phyloP scores from a whole-genome alignment of 2,888 invertebrate species.

The Drosophila atripex region DNA sequence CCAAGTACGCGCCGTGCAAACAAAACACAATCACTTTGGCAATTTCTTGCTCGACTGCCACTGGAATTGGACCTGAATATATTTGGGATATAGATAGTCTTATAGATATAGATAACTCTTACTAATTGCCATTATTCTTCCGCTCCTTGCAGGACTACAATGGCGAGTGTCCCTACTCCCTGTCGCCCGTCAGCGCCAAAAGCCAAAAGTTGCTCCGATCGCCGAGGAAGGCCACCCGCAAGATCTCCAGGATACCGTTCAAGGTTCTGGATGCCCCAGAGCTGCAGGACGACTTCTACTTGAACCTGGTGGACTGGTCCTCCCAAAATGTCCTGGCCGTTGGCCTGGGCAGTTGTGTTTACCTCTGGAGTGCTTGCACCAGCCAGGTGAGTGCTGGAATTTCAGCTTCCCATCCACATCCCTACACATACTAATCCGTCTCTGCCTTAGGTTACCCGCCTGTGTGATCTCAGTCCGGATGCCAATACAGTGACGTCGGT shows the following conservation, averaged over 20 bases:
- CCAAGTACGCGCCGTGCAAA: constrained; percentile 73
- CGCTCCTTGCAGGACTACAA: constrained; percentile 87
- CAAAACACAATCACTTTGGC: constrained; percentile 55
- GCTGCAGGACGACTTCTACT: constrained; percentile 97
- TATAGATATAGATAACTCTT: not conserved
- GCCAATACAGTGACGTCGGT: constrained; percentile 98
- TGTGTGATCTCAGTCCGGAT: constrained; percentile 97
- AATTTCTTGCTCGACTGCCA: constrained; percentile 60
- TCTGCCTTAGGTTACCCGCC: constrained; percentile 90
- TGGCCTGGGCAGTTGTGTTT: constrained; percentile 98
- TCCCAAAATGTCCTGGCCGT: constrained; percentile 99
- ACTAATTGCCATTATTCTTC: not conserved
- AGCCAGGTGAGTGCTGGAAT: constrained; percentile 89
- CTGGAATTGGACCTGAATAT: constrained; percentile 37
- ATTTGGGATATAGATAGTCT: not conserved
- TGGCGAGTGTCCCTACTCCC: constrained; percentile 94
- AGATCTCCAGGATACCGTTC: constrained; percentile 99
- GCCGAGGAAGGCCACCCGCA: constrained; percentile 98
- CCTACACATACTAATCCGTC: not conserved
- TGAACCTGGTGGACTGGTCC: constrained; percentile 99
- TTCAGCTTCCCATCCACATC: not conserved
- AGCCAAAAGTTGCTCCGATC: constrained; percentile 97
- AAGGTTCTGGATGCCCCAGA: constrained; percentile 86
- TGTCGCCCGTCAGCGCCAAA: constrained; percentile 97
- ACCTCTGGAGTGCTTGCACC: constrained; percentile 99